Percentiles rank a stretch among this genome's conserved stretches.
phyloP scores from a whole-genome alignment of 2,888 invertebrate genomes.

The Rhorus exstirpatorius region DNA sequence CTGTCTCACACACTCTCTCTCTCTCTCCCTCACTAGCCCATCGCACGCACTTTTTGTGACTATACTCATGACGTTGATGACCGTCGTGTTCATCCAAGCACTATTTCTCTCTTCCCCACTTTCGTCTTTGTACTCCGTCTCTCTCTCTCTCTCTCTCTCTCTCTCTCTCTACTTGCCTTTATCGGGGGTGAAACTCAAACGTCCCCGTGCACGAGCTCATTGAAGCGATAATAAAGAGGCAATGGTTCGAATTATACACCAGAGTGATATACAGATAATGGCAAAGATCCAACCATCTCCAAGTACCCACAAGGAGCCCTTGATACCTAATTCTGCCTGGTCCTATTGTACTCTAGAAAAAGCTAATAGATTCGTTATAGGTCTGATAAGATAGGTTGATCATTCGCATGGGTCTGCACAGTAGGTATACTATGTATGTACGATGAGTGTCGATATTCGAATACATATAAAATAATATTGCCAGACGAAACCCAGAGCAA shows the following conservation, averaged over 20 bases:
- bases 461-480: too few species aligned
- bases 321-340: conserved; percentile 16
- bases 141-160: background rate
- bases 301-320: conserved; percentile 3
- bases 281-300: conserved; percentile 38
- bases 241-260: conserved; percentile 67
- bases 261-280: conserved; percentile 31
- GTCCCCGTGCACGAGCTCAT: conserved; percentile 54
- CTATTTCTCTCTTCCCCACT: background rate
- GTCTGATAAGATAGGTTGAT: too few species aligned
- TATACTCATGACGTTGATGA: conserved; percentile 49
- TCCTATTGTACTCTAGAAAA: conserved; percentile 12
- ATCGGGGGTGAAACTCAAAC: conserved; percentile 23
- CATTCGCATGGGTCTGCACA: too few species aligned
- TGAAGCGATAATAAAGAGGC: conserved; percentile 66
- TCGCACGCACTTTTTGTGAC: background rate
- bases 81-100: conserved; percentile 39
- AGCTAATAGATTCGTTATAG: background rate
- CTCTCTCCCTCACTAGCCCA: conserved; percentile 13
- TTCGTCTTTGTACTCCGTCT: background rate
- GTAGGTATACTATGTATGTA: too few species aligned
- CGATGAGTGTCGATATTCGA: too few species aligned
- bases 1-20: conserved; percentile 31
- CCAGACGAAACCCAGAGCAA: too few species aligned
- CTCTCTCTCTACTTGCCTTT: background rate